A percentile compares a stretch with the other conserved stretches of the same genome.
phyloP scores from a whole-genome alignment of 2,113 vertebrate genomes.

The Pedionomus torquatus region DNA sequence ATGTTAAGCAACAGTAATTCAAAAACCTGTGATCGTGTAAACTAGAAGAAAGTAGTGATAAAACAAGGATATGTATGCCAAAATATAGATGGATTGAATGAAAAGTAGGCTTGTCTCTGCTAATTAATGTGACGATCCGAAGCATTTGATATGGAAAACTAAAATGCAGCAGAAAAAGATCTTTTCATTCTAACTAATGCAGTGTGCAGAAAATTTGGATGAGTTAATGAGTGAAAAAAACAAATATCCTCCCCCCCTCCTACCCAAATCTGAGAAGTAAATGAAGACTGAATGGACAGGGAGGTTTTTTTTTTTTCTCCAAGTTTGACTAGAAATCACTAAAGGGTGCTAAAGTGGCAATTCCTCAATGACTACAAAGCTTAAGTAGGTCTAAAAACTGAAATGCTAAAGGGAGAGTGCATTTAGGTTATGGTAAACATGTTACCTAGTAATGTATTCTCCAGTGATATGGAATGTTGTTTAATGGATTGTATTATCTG shows the following conservation, averaged over 20 bases:
- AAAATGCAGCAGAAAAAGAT: background rate
- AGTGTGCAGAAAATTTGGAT: background rate
- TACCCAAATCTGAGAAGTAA: background rate
- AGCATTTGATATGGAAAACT: background rate
- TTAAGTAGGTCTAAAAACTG: background rate
- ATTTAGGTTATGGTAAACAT: background rate
- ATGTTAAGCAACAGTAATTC: background rate
- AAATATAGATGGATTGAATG: background rate
- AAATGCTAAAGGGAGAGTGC: background rate
- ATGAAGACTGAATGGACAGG: background rate
- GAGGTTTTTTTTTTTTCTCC: background rate
- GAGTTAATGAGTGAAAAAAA: background rate
- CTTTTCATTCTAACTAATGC: background rate
- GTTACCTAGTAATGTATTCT: background rate
- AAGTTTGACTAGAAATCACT: background rate
- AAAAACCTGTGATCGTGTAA: background rate
- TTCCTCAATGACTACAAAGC: background rate
- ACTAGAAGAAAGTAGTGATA: background rate
- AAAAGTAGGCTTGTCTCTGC: background rate
- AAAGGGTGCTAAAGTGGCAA: background rate
- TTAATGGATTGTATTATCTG: background rate
- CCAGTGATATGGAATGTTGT: background rate
- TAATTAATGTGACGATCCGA: background rate
- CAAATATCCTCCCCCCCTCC: background rate
- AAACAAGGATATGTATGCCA: background rate